Percentiles rank a stretch among this genome's conserved stretches.
phyloP scores from a whole-genome alignment of 2,888 invertebrate species.

The Cylindroiulus punctatus region DNA sequence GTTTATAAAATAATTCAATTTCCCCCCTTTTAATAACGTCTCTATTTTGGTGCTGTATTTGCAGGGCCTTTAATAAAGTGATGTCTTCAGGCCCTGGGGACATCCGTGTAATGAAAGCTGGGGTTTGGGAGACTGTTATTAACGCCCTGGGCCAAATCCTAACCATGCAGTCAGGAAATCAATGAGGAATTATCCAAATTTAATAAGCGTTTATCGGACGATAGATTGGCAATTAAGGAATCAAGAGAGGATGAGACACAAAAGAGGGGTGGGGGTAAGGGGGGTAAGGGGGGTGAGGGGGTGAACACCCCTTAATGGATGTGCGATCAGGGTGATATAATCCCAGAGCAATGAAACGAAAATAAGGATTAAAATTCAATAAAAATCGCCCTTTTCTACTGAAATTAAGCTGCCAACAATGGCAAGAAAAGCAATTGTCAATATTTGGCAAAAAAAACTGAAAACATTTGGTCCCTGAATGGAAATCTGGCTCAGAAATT shows the following conservation, averaged over 20 bases:
- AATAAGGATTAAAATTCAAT: not conserved
- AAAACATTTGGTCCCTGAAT: not conserved
- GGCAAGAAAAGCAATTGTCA: not conserved
- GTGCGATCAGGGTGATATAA: not conserved
- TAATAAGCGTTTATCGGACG: not conserved
- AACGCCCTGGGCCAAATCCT: not conserved
- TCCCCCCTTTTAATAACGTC: not conserved
- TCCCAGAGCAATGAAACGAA: not conserved
- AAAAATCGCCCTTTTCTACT: not conserved
- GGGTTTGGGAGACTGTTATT: not conserved
- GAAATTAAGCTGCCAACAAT: not conserved
- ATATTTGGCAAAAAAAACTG: not conserved
- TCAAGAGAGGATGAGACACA: not conserved
- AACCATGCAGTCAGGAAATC: not conserved
- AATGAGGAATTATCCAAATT: not conserved
- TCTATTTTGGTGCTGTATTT: not conserved
- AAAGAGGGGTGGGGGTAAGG: not conserved
- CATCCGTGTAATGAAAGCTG: not conserved
- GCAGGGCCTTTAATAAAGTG: not conserved
- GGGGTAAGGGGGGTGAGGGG: not conserved
- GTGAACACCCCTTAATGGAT: too few species aligned
- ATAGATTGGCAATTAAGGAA: conserved; percentile 1
- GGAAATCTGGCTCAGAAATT: not conserved
- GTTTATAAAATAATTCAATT: not conserved
- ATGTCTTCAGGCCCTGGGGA: not conserved